Percentiles rank a stretch among this genome's conserved stretches.
phyloP scores from a whole-genome alignment of 1,140 invertebrate genomes.

The Trichomalopsis sarcophagae region DNA sequence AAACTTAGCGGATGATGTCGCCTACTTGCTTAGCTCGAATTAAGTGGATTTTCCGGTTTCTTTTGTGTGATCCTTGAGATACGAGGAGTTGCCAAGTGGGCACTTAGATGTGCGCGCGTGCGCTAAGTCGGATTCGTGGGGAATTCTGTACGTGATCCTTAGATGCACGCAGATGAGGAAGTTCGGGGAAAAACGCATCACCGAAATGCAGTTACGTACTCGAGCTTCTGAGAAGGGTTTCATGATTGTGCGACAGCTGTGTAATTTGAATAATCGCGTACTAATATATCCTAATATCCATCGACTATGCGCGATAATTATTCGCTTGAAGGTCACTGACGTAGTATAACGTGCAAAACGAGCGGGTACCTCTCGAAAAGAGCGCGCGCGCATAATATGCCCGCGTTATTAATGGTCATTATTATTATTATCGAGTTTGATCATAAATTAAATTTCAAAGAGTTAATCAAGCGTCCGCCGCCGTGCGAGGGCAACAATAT shows the following conservation, averaged over 20 bases:
- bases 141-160: no score
- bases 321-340: no score
- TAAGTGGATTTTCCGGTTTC: constrained; percentile 20
- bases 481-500: neutral
- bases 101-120: no score
- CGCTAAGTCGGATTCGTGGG: no score
- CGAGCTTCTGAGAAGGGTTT: no score
- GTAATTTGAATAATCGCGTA: no score
- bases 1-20: constrained; percentile 5
- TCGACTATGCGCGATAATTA: no score
- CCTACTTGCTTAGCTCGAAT: neutral
- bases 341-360: neutral
- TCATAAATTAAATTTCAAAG: constrained; percentile 47
- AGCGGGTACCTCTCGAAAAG: neutral
- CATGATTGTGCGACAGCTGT: no score
- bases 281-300: no score
- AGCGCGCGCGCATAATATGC: neutral
- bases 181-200: no score
- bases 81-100: neutral
- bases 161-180: no score
- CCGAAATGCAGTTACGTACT: no score
- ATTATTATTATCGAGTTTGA: neutral
- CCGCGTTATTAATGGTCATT: constrained; percentile 4
- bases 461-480: constrained; percentile 30
- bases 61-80: constrained; percentile 7